Base-by-base conservation (phyloP, 2,797 vertebrate genomes). In the Trichosurus vulpecula region DNA sequence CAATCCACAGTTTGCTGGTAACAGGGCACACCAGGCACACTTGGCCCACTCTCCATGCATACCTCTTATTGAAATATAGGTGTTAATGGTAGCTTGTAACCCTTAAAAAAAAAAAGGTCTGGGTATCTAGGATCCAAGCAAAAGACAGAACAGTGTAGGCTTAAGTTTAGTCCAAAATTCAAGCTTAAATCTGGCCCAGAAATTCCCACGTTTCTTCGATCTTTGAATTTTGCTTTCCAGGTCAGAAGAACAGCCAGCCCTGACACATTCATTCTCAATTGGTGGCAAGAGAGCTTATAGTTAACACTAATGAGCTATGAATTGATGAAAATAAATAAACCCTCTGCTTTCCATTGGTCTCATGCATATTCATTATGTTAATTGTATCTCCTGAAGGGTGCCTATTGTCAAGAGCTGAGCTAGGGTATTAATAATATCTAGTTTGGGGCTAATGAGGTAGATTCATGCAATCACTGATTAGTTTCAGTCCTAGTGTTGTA, bases 301-400 rank as follows among this genome's bases (percentile, higher is more conserved):
- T 97, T 97, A 97, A 97, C 92, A 97, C 97, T 97, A 97, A 98
- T 55, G 89, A 97, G 95, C 96, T 52, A 27, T 94, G 90, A 74
- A 61, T 95, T 94, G 97, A 94, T 95, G 96, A 97, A 96, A 96
- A 96, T 95, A 57, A 91, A 93, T 96, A 96, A 97, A 95, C 96
- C 95, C 95, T 96, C 97, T 66, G 91, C 94, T 98, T 97, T 87
- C 94, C 93, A 90, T 97, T 97, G 95, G 97, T 95, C 93, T 98
- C 97, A 94, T 97, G 97, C 97, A 96, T 97, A 97, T 96, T 94
- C 92, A 97, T 98, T 96, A 95, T 93, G 95, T 96, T 98, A 98
- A 97, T 96, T 96, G 97, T 96, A 96, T 91, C 92, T 98, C 98
- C 97, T 96, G 93, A 95, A 97, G 56, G 95, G 92, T 96, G 97